Evolutionary conservation across 2,888 invertebrate species (phyloP).

Genomic region (Kuschelorhynchus macadamiae): DNA sequence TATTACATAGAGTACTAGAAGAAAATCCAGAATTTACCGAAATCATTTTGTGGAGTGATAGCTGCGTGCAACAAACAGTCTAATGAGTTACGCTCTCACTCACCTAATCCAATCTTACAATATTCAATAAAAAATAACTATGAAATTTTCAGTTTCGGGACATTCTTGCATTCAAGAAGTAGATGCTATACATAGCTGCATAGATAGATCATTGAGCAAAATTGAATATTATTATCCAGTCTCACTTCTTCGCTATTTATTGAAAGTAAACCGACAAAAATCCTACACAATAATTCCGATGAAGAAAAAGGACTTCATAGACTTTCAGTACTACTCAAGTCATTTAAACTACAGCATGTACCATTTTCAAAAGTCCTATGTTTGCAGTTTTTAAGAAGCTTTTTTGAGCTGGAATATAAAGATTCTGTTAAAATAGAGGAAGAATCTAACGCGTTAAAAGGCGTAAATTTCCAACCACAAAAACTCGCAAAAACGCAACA

Average conservation of each 20-base stretch:
- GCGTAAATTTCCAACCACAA: not conserved
- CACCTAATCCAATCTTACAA: not conserved
- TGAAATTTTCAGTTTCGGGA: slow-evolving; percentile 56
- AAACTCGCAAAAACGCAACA: slow-evolving; percentile 9
- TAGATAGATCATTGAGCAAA: slow-evolving; percentile 43
- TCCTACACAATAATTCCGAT: slow-evolving; percentile 45
- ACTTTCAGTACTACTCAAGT: slow-evolving; percentile 22
- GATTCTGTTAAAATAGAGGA: slow-evolving; percentile 9
- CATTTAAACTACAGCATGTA: slow-evolving; percentile 35
- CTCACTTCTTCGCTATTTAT: not conserved
- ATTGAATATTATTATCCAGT: slow-evolving; percentile 49
- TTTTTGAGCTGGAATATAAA: slow-evolving; percentile 41
- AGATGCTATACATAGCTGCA: slow-evolving; percentile 49
- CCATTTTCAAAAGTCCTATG: slow-evolving; percentile 39
- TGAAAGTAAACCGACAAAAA: too few relatives aligned
- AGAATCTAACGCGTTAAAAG: slow-evolving; percentile 11
- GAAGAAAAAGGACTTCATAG: slow-evolving; percentile 30
- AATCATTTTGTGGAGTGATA: slow-evolving; percentile 48
- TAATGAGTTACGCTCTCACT: slow-evolving; percentile 1
- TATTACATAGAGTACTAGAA: slow-evolving; percentile 34
- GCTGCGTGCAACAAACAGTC: slow-evolving; percentile 50
- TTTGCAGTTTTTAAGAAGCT: slow-evolving; percentile 39
- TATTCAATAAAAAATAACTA: slow-evolving; percentile 16
- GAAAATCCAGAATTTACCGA: slow-evolving; percentile 38
- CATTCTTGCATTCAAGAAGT: slow-evolving; percentile 55